Percentiles rank a stretch among this genome's conserved stretches.
Conservation (phyloP, 1,140 invertebrate species). For the Neotoxoptera formosana region DNA sequence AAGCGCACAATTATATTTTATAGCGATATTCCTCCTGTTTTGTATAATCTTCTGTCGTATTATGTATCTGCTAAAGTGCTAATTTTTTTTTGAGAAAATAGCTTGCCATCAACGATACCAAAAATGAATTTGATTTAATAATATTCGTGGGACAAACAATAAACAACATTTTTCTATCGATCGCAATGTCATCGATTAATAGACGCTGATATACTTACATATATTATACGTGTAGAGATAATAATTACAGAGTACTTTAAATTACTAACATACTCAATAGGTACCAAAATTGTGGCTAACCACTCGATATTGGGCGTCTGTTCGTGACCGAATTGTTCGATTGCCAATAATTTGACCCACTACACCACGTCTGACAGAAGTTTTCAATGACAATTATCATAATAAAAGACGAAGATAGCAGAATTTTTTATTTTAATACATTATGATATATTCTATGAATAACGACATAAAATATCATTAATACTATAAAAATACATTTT, state of each 20-base stretch:
- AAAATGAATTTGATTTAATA: neutral
- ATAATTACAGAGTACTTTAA: neutral
- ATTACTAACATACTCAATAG: neutral
- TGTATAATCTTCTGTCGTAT: neutral
- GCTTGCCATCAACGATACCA: neutral
- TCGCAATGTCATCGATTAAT: neutral
- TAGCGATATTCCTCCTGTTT: neutral
- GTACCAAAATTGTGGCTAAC: neutral
- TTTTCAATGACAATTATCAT: neutral
- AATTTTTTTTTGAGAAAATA: neutral
- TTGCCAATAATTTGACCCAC: conserved; percentile 19
- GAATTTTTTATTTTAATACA: neutral
- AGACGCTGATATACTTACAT: neutral
- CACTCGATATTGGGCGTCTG: neutral
- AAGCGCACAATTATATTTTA: too few species aligned
- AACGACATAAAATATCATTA: neutral
- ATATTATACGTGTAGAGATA: neutral
- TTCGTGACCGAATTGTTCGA: neutral
- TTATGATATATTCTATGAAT: neutral
- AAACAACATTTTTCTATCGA: neutral
- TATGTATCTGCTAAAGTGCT: neutral
- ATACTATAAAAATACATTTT: neutral
- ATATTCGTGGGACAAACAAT: neutral
- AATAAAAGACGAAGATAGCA: neutral
- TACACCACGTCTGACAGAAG: neutral